Conservation (phyloP, 2,888 invertebrate genomes). For the Caenorhabditis sp. region DNA sequence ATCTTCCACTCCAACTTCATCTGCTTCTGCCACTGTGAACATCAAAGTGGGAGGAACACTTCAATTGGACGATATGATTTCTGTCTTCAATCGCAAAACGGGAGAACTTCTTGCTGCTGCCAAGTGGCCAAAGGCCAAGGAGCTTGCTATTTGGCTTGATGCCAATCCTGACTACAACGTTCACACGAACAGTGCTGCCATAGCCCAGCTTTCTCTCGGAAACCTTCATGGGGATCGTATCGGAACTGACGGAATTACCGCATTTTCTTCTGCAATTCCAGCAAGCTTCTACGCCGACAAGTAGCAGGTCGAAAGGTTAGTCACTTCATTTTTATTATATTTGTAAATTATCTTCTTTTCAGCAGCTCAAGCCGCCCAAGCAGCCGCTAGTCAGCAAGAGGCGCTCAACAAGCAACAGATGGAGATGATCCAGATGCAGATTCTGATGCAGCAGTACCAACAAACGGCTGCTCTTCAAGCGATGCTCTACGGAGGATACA, state of each 20-base stretch:
- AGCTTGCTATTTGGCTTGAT: slow-evolving; percentile 94
- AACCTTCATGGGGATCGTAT: slow-evolving; percentile 67
- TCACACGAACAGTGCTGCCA: slow-evolving; percentile 88
- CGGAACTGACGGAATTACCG: too few species aligned
- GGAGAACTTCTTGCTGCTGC: slow-evolving; percentile 76
- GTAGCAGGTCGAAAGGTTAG: slow-evolving; percentile 38
- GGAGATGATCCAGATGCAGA: slow-evolving; percentile 71
- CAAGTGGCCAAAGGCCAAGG: slow-evolving; percentile 88
- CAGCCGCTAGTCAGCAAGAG: slow-evolving; percentile 35
- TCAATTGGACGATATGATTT: slow-evolving; percentile 48
- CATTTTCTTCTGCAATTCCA: too few species aligned
- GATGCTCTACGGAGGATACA: slow-evolving; percentile 48
- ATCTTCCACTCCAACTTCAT: slow-evolving; percentile 19
- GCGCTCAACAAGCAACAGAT: slow-evolving; percentile 38
- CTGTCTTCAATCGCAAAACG: slow-evolving; percentile 64
- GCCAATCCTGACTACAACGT: slow-evolving; percentile 98
- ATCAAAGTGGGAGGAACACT: slow-evolving; percentile 48
- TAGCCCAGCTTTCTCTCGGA: slow-evolving; percentile 59
- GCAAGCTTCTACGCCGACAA: slow-evolving; percentile 14
- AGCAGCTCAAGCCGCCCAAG: slow-evolving; percentile 24
- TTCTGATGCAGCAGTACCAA: slow-evolving; percentile 66
- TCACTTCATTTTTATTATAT: too few species aligned
- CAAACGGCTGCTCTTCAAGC: slow-evolving; percentile 57
- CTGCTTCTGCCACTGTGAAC: slow-evolving; percentile 62
- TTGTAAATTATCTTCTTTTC: not conserved